Evolutionary conservation across 2,888 invertebrate genomes (phyloP), one percentile per base, ranked within the genome.

Genomic region (Pseudococcus viburni): DNA sequence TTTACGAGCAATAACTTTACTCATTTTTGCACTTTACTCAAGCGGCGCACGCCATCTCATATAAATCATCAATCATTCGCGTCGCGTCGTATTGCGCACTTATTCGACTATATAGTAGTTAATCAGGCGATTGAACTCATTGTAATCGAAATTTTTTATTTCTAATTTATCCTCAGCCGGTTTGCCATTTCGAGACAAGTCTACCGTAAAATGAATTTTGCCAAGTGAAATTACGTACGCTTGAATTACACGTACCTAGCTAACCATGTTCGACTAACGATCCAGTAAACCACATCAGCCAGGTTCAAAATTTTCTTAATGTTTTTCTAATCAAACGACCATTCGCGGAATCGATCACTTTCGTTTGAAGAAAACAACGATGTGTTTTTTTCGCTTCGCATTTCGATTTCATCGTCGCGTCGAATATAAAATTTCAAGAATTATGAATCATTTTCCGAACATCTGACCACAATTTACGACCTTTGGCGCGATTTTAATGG

Each of bases 401-500:
- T 42, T 42, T 42, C 8, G 42, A 42, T 42, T 42, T 42, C 9
- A 42, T 42, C 42, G 51, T 51, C 42, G 42, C 51, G 59, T n/a
- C 17, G n/a, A 12, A 4, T 11, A 68, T 5, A 68, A 12, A 33
- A 33, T 33, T 73, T 33, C 12, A 6, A 3, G 33, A 12, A 19
- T 73, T 33, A 17, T 9, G 17, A 15, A 17, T 73, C 17, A 17
- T 39, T 26, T 73, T 15, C 26, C 15, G 17, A 33, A 3, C 12
- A 8, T 12, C 73, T 33, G 73, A 73, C 73, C 73, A 73, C 73
- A 73, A 73, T 73, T 73, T 73, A 73, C 73, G 73, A 73, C 73
- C 73, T 17, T 73, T 73, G 73, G 33, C 33, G 39, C 5, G 22
- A 64, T 11, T 64, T 22, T 73, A 73, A 26, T 73, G 15, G 17